phyloP scores from a whole-genome alignment of 2,797 vertebrate species.

The Pangasius larnaudii region DNA sequence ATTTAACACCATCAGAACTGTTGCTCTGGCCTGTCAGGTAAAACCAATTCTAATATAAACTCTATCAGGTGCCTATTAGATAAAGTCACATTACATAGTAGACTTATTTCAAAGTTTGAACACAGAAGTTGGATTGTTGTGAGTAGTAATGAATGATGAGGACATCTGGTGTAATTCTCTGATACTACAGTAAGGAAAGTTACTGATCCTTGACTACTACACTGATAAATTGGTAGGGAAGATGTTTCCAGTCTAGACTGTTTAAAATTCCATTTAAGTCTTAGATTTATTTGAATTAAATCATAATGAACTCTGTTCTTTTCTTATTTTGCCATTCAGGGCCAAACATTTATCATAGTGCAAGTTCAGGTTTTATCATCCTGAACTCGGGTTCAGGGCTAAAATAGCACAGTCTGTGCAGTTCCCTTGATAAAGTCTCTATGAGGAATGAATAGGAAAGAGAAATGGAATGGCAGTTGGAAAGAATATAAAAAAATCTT shows the following conservation, averaged over 20 bases:
- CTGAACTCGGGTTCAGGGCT: not conserved
- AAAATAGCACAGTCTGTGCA: not conserved
- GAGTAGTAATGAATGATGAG: no score
- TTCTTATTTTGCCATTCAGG: not conserved
- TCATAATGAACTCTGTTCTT: not conserved
- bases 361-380: not conserved
- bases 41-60: not conserved
- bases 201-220: no score
- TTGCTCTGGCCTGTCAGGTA: no score
- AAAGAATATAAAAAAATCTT: not conserved
- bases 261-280: not conserved
- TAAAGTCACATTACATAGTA: not conserved
- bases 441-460: not conserved
- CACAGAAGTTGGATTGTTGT: no score
- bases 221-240: no score
- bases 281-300: not conserved
- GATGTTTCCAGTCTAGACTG: not conserved
- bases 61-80: not conserved
- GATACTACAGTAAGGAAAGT: no score
- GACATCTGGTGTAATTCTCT: no score
- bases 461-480: not conserved
- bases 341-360: not conserved
- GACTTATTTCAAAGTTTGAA: not conserved
- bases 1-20: not conserved
- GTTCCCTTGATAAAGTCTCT: not conserved